A percentile compares a stretch with the other conserved stretches of the same genome.
Evolutionary conservation across 2,113 vertebrate species (phyloP).

Genomic region (Lethenteron camtschaticum): DNA sequence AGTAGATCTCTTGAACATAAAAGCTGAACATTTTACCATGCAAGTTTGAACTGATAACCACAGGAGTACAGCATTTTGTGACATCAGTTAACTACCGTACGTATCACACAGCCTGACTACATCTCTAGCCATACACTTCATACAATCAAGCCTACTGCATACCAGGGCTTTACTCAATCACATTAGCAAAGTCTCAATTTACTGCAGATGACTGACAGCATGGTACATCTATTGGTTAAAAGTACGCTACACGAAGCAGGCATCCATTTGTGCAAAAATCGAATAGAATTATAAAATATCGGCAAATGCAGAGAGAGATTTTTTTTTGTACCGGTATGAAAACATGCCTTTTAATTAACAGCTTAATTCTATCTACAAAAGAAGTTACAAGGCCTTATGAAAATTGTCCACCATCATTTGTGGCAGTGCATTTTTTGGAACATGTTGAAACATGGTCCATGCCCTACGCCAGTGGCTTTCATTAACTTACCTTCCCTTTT

Average conservation of each 20-base stretch:
- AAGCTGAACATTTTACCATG: too few species aligned
- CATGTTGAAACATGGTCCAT: not conserved
- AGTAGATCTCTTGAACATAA: too few species aligned
- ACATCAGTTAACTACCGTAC: too few species aligned
- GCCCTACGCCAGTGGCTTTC: not conserved
- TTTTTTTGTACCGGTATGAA: conserved; percentile 1
- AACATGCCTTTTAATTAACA: conserved; percentile 1
- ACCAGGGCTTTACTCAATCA: too few species aligned
- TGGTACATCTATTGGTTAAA: not conserved
- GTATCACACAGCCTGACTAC: too few species aligned
- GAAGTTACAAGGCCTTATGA: not conserved
- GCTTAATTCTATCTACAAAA: conserved; percentile 3
- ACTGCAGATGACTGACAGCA: not conserved
- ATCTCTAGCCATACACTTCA: too few species aligned
- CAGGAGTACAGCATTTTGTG: too few species aligned
- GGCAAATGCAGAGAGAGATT: not conserved
- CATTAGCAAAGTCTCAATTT: too few species aligned
- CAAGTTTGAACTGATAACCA: too few species aligned
- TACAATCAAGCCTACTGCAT: too few species aligned
- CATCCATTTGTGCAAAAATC: conserved; percentile 5
- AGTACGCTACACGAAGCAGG: conserved; percentile 1
- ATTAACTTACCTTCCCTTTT: not conserved
- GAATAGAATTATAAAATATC: conserved; percentile 1
- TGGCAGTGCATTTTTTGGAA: conserved; percentile 1
- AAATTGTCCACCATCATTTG: not conserved